A percentile compares a stretch with the other conserved stretches of the same genome.
These are phyloP conservation scores for Podabrus alpinus DNA, from an alignment of 2,888 invertebrate genomes.

Conservation along the genomic window DNA sequence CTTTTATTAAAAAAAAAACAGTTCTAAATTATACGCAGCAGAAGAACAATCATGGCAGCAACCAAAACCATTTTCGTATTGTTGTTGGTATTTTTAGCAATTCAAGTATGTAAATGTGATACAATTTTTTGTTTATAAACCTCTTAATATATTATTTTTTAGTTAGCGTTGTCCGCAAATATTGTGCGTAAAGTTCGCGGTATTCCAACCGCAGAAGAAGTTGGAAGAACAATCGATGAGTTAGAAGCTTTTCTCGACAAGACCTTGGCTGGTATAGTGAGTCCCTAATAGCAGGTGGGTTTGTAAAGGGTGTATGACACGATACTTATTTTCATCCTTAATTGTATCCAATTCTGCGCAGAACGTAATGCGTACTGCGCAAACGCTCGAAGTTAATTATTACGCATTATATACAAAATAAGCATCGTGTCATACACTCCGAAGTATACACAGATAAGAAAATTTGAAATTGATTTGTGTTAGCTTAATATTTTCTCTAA, in stretches of 20 bases:
- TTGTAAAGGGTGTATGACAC: neutral
- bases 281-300: neutral
- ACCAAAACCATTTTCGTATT: neutral
- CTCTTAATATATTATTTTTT: neutral
- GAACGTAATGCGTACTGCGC: too few relatives aligned
- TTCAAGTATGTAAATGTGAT: neutral
- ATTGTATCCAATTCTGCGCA: too few relatives aligned
- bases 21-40: neutral
- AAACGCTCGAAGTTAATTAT: too few relatives aligned
- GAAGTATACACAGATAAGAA: too few relatives aligned
- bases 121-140: neutral
- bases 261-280: neutral
- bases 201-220: neutral
- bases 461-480: too few relatives aligned
- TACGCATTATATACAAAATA: too few relatives aligned
- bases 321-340: too few relatives aligned
- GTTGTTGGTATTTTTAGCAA: neutral
- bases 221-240: neutral
- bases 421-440: too few relatives aligned
- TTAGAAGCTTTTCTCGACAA: neutral
- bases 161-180: neutral
- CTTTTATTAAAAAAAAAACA: neutral
- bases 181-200: neutral
- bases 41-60: neutral
- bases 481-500: too few relatives aligned